Percentiles rank a stretch among this genome's conserved stretches.
These are phyloP conservation scores for Aleiodes alternator DNA, from an alignment of 2,888 invertebrate genomes.

Conservation along the genomic window DNA sequence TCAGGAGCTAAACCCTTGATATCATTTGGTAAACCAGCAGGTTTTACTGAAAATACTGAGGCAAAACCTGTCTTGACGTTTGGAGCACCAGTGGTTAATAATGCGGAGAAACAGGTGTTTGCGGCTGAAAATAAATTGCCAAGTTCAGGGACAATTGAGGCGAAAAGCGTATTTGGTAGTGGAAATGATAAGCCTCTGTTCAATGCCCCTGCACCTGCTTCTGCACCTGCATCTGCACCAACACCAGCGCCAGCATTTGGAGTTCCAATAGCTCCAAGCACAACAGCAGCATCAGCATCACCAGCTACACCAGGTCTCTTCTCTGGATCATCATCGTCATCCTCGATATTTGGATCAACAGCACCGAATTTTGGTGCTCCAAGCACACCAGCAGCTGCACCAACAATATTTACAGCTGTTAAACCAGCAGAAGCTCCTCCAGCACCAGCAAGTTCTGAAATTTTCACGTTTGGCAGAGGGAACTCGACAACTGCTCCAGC, in stretches of 20 bases:
- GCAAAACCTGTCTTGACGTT: slow-evolving; percentile 48
- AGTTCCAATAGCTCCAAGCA: slow-evolving; percentile 46
- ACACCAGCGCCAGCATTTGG: slow-evolving; percentile 51
- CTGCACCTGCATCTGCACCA: slow-evolving; percentile 41
- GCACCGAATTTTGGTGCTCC: slow-evolving; percentile 47
- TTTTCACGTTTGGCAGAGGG: slow-evolving; percentile 41
- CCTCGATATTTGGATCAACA: slow-evolving; percentile 37
- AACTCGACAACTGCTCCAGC: slow-evolving; percentile 25
- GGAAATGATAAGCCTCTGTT: slow-evolving; percentile 56
- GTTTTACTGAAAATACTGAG: slow-evolving; percentile 15
- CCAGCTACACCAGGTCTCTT: slow-evolving; percentile 50
- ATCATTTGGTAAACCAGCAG: slow-evolving; percentile 46
- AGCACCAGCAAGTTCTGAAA: slow-evolving; percentile 23
- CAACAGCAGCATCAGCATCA: slow-evolving; percentile 39
- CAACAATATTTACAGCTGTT: slow-evolving; percentile 38
- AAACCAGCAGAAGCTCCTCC: slow-evolving; percentile 43
- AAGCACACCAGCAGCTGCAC: slow-evolving; percentile 57
- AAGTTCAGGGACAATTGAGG: slow-evolving; percentile 54
- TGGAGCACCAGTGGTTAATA: slow-evolving; percentile 36
- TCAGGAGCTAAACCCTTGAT: slow-evolving; percentile 35
- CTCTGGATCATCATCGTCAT: slow-evolving; percentile 49
- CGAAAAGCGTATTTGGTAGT: slow-evolving; percentile 58
- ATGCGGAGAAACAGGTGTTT: neutral
- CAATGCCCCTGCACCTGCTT: slow-evolving; percentile 53
- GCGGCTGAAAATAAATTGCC: slow-evolving; percentile 51